Percentiles rank a stretch among this genome's conserved stretches.
These are phyloP conservation scores for Manis javanica DNA, from an alignment of 2,797 vertebrate species.

Conservation along the genomic window DNA sequence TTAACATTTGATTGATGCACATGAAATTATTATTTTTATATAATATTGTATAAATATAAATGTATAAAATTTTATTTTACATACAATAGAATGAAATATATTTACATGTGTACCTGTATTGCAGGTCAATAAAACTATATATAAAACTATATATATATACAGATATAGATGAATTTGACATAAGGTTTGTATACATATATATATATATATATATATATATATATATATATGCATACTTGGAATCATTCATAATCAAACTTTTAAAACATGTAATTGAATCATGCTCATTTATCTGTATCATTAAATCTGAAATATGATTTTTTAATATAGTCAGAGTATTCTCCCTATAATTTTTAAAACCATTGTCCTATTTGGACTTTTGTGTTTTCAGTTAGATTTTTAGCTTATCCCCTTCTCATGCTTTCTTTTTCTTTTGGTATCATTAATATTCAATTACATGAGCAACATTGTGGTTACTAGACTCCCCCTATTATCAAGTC, in stretches of 20 bases:
- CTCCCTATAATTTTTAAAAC: not conserved
- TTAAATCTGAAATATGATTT: not conserved
- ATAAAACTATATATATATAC: not conserved
- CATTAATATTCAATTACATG: too few relatives aligned
- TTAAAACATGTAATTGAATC: not conserved
- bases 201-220: not conserved
- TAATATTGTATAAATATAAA: not conserved
- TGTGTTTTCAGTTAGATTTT: not conserved
- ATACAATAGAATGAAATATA: not conserved
- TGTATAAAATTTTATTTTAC: not conserved
- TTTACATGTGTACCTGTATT: not conserved
- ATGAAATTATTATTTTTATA: not conserved
- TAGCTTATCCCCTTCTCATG: not conserved
- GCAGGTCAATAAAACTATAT: not conserved
- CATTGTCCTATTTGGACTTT: not conserved
- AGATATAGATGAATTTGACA: not conserved
- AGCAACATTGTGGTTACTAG: too few relatives aligned
- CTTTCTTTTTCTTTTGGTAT: not conserved
- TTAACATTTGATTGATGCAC: conserved; percentile 16
- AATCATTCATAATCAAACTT: not conserved
- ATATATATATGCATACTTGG: not conserved
- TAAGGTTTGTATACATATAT: too few relatives aligned
- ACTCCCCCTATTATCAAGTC: too few relatives aligned
- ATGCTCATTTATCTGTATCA: not conserved
- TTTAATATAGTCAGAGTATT: not conserved